A percentile compares a stretch with the other conserved stretches of the same genome.
These are phyloP conservation scores for Petrocephalus zakoni DNA, from an alignment of 2,113 vertebrate genomes.

Conservation along the genomic window DNA sequence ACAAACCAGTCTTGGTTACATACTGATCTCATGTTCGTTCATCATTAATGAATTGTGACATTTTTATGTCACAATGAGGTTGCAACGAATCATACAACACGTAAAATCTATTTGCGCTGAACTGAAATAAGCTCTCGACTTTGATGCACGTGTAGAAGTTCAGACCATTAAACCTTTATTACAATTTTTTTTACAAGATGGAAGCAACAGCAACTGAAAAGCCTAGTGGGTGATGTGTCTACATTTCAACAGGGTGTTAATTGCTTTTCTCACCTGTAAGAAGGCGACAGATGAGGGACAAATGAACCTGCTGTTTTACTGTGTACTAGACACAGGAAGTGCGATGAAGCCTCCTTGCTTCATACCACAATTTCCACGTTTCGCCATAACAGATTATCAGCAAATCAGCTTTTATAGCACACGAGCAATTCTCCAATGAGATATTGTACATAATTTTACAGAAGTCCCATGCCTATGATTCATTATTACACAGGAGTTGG, in stretches of 20 bases:
- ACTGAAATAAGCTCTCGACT: background rate
- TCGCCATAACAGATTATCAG: background rate
- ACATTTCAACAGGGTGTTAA: background rate
- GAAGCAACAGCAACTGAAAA: background rate
- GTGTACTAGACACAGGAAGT: background rate
- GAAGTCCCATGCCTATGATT: background rate
- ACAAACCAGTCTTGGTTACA: background rate
- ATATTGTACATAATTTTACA: background rate
- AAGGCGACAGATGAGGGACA: background rate
- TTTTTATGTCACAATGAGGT: too few relatives aligned
- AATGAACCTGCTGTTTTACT: background rate
- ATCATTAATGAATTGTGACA: too few relatives aligned
- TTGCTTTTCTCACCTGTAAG: slow-evolving; percentile 5
- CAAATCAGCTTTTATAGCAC: background rate
- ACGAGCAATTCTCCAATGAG: background rate
- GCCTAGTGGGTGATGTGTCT: background rate
- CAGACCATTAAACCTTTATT: background rate
- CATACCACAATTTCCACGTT: background rate
- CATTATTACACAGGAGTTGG: background rate
- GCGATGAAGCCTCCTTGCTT: background rate
- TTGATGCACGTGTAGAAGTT: background rate
- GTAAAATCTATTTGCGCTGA: background rate
- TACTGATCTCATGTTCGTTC: background rate
- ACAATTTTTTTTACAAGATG: background rate
- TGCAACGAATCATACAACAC: background rate